Percentiles rank a stretch among this genome's conserved stretches.
Conservation (phyloP, 2,113 vertebrate genomes). For the Meleagris gallopavo region DNA sequence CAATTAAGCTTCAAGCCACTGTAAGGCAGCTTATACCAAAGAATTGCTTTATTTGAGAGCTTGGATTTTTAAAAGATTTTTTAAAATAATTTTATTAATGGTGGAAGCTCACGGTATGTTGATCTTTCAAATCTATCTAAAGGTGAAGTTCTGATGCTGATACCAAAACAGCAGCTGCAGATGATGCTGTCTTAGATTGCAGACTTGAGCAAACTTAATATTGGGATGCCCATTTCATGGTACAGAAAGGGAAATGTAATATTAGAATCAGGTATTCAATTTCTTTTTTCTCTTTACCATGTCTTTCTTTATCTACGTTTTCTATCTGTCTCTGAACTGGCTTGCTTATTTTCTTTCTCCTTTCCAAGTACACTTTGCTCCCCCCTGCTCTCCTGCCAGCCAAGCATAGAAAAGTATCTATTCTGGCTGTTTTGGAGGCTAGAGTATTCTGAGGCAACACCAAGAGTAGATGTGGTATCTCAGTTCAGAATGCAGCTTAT, state of each 20-base stretch:
- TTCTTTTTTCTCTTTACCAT: neutral
- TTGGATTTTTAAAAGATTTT: neutral
- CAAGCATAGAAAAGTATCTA: neutral
- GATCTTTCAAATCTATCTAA: constrained; percentile 1
- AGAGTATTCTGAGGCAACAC: neutral
- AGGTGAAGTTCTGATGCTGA: neutral
- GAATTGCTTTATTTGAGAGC: constrained; percentile 3
- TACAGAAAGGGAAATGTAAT: neutral
- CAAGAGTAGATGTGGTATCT: neutral
- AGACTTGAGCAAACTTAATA: constrained; percentile 2
- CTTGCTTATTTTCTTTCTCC: neutral
- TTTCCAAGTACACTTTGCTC: neutral
- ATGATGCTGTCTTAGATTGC: neutral
- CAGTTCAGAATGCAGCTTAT: neutral
- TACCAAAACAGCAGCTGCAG: neutral
- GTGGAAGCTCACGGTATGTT: neutral
- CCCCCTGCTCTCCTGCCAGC: neutral
- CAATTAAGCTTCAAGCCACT: constrained; percentile 34
- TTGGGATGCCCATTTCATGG: neutral
- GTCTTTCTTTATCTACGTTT: neutral
- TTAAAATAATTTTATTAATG: neutral
- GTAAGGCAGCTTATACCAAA: neutral
- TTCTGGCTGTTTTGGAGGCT: neutral
- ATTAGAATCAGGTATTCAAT: neutral
- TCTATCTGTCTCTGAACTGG: neutral